phyloP scores from a whole-genome alignment of 2,113 vertebrate species.

The Empidonax alnorum region DNA sequence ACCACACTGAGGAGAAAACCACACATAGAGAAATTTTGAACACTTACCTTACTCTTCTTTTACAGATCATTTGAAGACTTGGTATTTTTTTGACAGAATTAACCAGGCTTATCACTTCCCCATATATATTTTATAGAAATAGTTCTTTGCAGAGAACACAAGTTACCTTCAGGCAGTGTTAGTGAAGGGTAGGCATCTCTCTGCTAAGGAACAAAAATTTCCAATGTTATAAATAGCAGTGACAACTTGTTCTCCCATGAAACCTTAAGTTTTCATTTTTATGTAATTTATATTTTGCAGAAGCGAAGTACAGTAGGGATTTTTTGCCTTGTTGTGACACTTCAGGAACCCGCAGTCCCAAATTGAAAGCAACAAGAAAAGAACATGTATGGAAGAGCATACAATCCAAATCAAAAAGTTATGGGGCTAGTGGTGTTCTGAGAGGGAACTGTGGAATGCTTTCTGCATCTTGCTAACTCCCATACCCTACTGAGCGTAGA shows the following conservation, averaged over 20 bases:
- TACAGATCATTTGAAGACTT: neutral
- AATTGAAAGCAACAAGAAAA: neutral
- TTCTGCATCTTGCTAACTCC: slow-evolving; percentile 17
- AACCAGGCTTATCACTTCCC: neutral
- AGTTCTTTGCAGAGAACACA: neutral
- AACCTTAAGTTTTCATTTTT: neutral
- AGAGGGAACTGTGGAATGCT: slow-evolving; percentile 12
- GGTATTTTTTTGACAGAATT: neutral
- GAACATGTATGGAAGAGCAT: neutral
- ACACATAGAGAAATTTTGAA: neutral
- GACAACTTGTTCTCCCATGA: neutral
- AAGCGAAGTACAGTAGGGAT: neutral
- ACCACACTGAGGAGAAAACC: neutral
- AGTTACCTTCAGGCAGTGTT: neutral
- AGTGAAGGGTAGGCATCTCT: neutral
- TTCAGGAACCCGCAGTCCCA: neutral
- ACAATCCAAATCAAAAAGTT: neutral
- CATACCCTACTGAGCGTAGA: slow-evolving; percentile 10
- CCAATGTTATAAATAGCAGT: neutral
- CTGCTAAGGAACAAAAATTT: neutral
- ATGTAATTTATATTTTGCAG: neutral
- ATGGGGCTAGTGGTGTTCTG: neutral
- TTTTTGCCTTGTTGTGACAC: neutral
- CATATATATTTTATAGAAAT: neutral
- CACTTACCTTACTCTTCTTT: neutral